phyloP scores from a whole-genome alignment of 2,113 vertebrate species.

The Osmerus mordax region DNA sequence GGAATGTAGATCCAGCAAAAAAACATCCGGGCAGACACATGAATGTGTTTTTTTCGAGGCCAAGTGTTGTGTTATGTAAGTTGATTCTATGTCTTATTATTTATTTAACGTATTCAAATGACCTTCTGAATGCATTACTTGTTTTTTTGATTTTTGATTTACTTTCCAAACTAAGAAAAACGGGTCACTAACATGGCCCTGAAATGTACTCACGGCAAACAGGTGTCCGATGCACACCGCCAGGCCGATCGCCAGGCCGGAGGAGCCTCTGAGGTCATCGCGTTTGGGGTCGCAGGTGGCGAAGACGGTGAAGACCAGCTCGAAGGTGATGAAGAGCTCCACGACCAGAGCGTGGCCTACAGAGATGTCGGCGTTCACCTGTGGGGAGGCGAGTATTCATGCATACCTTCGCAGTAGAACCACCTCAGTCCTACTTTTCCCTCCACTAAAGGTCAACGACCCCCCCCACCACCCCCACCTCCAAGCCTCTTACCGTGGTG shows the following conservation, averaged over 20 bases:
- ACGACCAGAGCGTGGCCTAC: constrained; percentile 84
- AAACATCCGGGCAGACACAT: no score
- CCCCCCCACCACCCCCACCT: background rate
- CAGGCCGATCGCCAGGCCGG: constrained; percentile 85
- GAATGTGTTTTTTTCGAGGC: no score
- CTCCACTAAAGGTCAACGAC: background rate
- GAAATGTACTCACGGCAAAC: constrained; percentile 84
- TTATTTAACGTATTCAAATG: no score
- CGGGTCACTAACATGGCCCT: background rate
- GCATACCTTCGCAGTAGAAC: background rate
- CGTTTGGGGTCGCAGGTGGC: constrained; percentile 88
- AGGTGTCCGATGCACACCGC: constrained; percentile 87
- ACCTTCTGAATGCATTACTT: no score
- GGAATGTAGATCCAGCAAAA: no score
- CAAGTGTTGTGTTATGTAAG: no score
- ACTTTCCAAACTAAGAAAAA: background rate
- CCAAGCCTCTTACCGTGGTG: constrained; percentile 74
- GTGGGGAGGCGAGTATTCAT: constrained; percentile 18
- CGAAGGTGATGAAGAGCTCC: constrained; percentile 88
- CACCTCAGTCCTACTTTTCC: background rate
- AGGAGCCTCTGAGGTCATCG: constrained; percentile 82
- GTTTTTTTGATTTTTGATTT: no score
- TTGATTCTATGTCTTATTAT: no score
- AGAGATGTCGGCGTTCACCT: constrained; percentile 80
- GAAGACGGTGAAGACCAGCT: constrained; percentile 90